These are phyloP conservation scores for Holothuria scabra DNA, from an alignment of 53 echinoderm and acorn worm species.

Conservation along the genomic window DNA sequence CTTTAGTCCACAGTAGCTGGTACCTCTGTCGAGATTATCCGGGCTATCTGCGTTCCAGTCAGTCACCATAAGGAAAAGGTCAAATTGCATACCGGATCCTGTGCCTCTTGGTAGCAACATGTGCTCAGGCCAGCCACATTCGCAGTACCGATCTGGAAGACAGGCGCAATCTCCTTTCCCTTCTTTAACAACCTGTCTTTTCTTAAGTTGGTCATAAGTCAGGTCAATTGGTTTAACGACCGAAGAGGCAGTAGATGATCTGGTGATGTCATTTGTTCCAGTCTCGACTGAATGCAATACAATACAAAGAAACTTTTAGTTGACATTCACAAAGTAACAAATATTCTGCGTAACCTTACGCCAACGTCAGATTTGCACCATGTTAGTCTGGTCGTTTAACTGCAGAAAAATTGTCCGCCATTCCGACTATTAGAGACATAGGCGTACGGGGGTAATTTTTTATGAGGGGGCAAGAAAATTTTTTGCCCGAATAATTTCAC, in stretches of 20 bases:
- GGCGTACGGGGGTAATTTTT: no score
- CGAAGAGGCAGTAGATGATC: not conserved
- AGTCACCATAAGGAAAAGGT: constrained; percentile 61
- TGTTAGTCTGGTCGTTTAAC: no score
- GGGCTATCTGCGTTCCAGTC: constrained; percentile 49
- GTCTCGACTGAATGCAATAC: not conserved
- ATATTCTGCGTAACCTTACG: no score
- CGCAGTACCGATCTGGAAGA: constrained; percentile 60
- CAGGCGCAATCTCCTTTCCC: constrained; percentile 21
- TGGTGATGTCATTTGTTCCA: not conserved
- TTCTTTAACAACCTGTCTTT: not conserved
- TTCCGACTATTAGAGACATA: no score
- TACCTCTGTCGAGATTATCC: constrained; percentile 58
- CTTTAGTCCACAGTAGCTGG: constrained; percentile 70
- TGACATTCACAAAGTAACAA: no score
- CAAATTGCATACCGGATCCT: constrained; percentile 47
- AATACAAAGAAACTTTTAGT: not conserved
- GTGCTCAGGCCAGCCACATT: constrained; percentile 67
- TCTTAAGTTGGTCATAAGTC: not conserved
- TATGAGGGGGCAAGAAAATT: no score
- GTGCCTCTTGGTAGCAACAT: constrained; percentile 67
- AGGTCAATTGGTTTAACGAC: not conserved
- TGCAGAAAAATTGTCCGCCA: no score
- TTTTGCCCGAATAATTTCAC: no score
- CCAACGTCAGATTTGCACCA: no score